Evolutionary conservation across 1,140 invertebrate genomes (phyloP), one percentile per base, ranked within the genome.

Genomic region (Galleria mellonella): DNA sequence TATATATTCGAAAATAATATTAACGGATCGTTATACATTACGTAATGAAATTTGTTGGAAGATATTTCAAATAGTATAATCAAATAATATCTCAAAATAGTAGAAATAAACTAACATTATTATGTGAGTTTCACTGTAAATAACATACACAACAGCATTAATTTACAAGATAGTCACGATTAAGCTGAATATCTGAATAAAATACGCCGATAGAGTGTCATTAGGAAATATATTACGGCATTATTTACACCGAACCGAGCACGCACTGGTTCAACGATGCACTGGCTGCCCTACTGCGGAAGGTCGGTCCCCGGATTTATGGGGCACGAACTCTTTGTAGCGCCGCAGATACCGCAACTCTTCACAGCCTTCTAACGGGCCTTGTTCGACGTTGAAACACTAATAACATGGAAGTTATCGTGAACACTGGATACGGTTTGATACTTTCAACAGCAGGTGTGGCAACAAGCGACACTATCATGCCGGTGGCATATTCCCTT

Each of bases 271-370:
- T 6, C 13, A 33, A 2, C 10, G 32, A 8, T 33, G 17, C 17
- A 23, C 17, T 33, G 15, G 35, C 29, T 35, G 42, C 10, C 23
- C 42, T 10, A 15, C 28, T 36, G 33, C 52, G 47, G 45, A 44
- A 47, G 52, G 52, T 50, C 52, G 47, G 45, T 11, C 12, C 35
- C 40, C 45, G 42, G 62, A 77, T 77, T 74, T 77, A 77, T 77
- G 62, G 56, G 43, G 37, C 71, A 77, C 73, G 71, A 74, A 60
- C 60, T 59, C 62, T 72, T 76, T 75, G 72, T 75, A 54, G 33
- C 35, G 33, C 50, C 59, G 48, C 44, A 53, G 48, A 53, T 50
- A 47, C 28, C 43, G 29, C 51, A 43, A 45, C 51, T 53, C 67
- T 55, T 57, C 57, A 48, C 58, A 44, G 47, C 53, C 30, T 32